Percentiles rank a stretch among this genome's conserved stretches.
Conservation (phyloP, 2,797 vertebrate genomes). For the Premnoplex brunnescens region DNA sequence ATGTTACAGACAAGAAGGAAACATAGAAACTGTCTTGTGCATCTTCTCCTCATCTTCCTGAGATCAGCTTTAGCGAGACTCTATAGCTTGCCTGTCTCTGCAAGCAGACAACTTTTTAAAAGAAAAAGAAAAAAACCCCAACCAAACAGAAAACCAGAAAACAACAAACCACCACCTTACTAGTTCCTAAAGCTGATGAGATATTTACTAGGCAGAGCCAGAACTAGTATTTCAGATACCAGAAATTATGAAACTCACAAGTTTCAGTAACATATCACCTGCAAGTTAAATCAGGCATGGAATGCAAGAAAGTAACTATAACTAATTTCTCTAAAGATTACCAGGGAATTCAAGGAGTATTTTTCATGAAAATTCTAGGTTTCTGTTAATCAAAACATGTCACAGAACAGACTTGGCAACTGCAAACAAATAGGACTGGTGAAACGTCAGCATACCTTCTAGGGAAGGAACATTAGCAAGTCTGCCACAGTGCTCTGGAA, state of each 20-base stretch:
- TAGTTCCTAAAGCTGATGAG: background rate
- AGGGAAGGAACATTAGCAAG: background rate
- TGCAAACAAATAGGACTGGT: background rate
- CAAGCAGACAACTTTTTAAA: background rate
- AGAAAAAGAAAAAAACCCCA: too few relatives aligned
- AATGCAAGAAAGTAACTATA: background rate
- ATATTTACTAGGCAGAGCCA: background rate
- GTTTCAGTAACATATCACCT: background rate
- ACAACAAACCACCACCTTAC: background rate
- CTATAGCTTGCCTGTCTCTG: background rate
- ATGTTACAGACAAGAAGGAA: background rate
- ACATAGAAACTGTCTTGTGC: background rate
- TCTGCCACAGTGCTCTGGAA: background rate
- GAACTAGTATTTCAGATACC: background rate
- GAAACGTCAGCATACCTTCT: background rate
- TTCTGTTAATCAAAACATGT: background rate
- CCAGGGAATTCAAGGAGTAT: background rate
- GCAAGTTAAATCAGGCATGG: background rate
- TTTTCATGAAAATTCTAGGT: background rate
- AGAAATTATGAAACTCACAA: background rate
- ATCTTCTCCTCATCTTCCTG: background rate
- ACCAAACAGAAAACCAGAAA: background rate
- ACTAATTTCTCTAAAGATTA: background rate
- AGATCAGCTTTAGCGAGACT: background rate
- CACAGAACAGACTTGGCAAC: background rate